Base-by-base conservation (phyloP, 1,140 invertebrate genomes). In the Drosophila santomea region DNA sequence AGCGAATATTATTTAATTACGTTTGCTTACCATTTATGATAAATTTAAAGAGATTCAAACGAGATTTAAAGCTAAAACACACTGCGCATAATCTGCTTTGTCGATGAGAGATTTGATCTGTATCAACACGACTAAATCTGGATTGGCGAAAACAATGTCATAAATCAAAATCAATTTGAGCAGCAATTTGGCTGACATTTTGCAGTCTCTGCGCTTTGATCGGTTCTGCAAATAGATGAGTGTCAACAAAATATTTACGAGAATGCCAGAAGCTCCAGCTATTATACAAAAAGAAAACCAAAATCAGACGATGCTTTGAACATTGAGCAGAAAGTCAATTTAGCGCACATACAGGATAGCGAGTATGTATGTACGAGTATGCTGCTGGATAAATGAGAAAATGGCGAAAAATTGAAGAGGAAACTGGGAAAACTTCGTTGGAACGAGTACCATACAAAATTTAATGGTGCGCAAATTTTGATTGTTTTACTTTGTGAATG, bases 381-480 rank as follows among this genome's bases (percentile, higher is more conserved):
- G 32, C 4, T 51, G 5, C 17, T 0, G 20, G 44, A 20, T 47
- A 48, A 66, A 66, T 48, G 59, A 14, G 52, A 71, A 71, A 69
- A 69, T 45, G 48, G 57, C 12, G 47, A 55, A 44, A 44, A 45
- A 44, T 28, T 25, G 35, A 59, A 23, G 41, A 32, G 17, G 23
- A 20, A n/a, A 35, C 12, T 4, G 39, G 17, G 64, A 5, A 52
- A 71, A 71, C n/a, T 71, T 32, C 48, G 45, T 48, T 55, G 52
- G 61, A 77, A 77, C 48, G 61, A 79, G 62, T 58, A 58, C 74
- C 51, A 68, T 88, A 76, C 66, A 89, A 71, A 89, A 89, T 83
- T 86, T 89, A 86, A 86, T 86, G 83, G 84, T 57, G 79, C 84
- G 84, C 71, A 89, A 79, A 83, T 89, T 88, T 86, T 79, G 77